These are phyloP conservation scores for Flabesymbios commensalis DNA, from an alignment of 2,888 invertebrate species.

Conservation along the genomic window DNA sequence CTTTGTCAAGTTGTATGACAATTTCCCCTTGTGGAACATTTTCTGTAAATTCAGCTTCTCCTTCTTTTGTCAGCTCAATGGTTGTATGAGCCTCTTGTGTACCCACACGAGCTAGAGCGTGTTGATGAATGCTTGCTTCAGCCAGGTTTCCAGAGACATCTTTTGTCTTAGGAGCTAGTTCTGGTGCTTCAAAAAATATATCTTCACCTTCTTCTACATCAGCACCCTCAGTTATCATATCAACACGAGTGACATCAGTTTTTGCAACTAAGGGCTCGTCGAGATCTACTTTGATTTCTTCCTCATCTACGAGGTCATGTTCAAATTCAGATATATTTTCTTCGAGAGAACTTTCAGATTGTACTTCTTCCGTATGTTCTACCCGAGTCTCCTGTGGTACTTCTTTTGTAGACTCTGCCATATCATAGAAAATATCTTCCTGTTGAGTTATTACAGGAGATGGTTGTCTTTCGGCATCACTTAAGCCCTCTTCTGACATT, in stretches of 20 bases:
- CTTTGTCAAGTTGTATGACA: constrained; percentile 13
- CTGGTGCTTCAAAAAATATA: constrained; percentile 32
- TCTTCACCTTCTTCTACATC: constrained; percentile 35
- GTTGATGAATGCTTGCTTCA: constrained; percentile 9
- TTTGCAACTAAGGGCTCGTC: constrained; percentile 2
- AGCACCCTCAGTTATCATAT: constrained; percentile 20
- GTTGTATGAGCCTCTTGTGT: constrained; percentile 22
- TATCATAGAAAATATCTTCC: constrained; percentile 18
- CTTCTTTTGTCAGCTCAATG: constrained; percentile 20
- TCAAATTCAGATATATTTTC: constrained; percentile 15
- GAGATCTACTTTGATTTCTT: constrained; percentile 15
- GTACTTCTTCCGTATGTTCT: constrained; percentile 11
- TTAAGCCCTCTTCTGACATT: constrained; percentile 30
- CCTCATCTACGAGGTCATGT: constrained; percentile 6
- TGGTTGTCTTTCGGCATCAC: constrained; percentile 32
- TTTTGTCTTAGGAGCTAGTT: constrained; percentile 21
- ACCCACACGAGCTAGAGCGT: constrained; percentile 11
- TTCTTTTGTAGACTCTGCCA: constrained; percentile 14
- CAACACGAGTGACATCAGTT: constrained; percentile 17
- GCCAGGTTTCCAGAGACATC: constrained; percentile 20
- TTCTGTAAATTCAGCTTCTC: constrained; percentile 16
- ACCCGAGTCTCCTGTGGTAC: constrained; percentile 7
- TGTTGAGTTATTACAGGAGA: constrained; percentile 30
- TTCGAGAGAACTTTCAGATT: constrained; percentile 21
- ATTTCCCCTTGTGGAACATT: constrained; percentile 30